Base-by-base conservation (phyloP, 1,140 invertebrate species). In the Caenorhabditis brenneri region DNA sequence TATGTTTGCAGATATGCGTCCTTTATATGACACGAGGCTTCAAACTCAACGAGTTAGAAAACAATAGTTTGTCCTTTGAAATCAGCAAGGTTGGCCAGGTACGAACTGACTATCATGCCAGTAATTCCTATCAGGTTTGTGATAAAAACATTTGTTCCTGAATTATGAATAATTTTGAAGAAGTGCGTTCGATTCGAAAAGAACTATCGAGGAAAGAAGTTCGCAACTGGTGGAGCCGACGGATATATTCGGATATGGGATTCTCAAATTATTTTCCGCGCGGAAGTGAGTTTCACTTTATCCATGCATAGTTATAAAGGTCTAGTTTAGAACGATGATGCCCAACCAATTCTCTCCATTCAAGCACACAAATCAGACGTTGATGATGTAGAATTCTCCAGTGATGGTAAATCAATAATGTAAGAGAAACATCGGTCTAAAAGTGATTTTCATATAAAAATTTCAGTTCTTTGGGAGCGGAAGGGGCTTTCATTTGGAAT, bases 141-240 rank as follows among this genome's bases (percentile, higher is more conserved):
- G 7, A 10, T n/a, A 42, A 15, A 42, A 78, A 12, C 6, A 9
- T 36, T 69, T 80, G 15, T 16, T 79, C 24, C n/a, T n/a, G n/a
- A n/a, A n/a, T n/a, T 6, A 6, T n/a, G 6, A 27, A 7, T 58
- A 27, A 9, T 58, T 19, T 19, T 96, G 85, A 95, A 97, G 91
- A 94, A 96, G 90, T 94, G 96, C 51, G 95, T 96, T 27, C 93
- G 94, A 81, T 94, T 97, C 87, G 94, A 94, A 81, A 85, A 79
- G 22, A 80, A 81, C 88, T 92, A 93, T 39, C 94, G 91, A 90
- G 94, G 94, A 16, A 94, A 94, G 88, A 88, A 95, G 0, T 94
- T 98, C 93, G 95, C 94, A 0, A 98, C 96, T 7, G 97, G 95
- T 84, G 96, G 96, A 33, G 94, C 94, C 2, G 96, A 98, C 92